phyloP scores from a whole-genome alignment of 2,797 vertebrate species.

The Pseudochirops cupreus region DNA sequence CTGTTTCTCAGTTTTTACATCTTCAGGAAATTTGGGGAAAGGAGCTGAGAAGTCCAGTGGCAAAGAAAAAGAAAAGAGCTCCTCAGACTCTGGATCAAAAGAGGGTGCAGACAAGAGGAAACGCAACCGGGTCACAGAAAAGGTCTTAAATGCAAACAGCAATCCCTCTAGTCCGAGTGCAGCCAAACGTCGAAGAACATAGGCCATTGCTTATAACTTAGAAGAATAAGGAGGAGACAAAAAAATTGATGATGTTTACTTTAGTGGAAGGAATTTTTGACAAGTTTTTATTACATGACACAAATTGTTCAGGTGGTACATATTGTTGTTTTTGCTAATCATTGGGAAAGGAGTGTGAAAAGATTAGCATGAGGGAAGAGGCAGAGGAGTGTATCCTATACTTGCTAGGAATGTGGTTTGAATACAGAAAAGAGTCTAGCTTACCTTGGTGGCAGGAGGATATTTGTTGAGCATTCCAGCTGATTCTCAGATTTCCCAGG shows the following conservation, averaged over 20 bases:
- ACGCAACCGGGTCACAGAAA: constrained; percentile 91
- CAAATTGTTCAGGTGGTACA: neutral
- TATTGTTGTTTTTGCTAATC: constrained; percentile 6
- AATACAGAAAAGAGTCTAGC: neutral
- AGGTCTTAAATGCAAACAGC: constrained; percentile 90
- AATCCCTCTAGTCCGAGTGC: constrained; percentile 92
- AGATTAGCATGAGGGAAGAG: constrained; percentile 1
- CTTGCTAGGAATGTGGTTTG: neutral
- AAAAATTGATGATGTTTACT: neutral
- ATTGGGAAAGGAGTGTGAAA: neutral
- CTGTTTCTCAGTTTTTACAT: constrained; percentile 85
- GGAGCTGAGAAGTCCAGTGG: constrained; percentile 86
- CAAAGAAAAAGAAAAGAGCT: constrained; percentile 90
- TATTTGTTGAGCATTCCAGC: neutral
- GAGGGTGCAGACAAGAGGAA: constrained; percentile 92
- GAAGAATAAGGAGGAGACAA: constrained; percentile 1
- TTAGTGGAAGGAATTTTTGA: neutral
- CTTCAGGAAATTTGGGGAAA: constrained; percentile 89
- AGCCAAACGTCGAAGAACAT: constrained; percentile 90
- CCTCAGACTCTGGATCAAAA: constrained; percentile 88
- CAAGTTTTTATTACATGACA: constrained; percentile 1
- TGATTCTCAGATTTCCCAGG: neutral
- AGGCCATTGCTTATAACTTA: constrained; percentile 50
- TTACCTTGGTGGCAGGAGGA: neutral
- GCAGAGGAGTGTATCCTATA: neutral